A percentile compares a stretch with the other conserved stretches of the same genome.
These are phyloP conservation scores for Acyrthosiphon pisum DNA, from an alignment of 1,140 invertebrate genomes.

Conservation along the genomic window DNA sequence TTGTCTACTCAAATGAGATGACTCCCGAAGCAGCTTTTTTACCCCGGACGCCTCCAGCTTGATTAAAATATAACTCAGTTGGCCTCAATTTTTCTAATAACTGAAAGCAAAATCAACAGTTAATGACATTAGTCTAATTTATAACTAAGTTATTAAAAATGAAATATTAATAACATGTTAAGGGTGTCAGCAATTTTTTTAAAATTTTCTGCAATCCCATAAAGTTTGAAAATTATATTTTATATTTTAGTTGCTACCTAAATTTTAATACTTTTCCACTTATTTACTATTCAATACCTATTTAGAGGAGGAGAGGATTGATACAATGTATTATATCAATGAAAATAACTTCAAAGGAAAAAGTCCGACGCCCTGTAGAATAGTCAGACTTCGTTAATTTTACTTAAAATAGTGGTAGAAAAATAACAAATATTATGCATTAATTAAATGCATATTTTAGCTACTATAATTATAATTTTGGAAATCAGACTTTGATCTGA, in stretches of 20 bases:
- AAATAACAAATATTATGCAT: no score
- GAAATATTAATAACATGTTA: neutral
- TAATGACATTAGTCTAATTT: neutral
- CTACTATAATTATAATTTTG: no score
- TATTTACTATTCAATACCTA: no score
- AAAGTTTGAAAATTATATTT: neutral
- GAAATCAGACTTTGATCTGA: no score
- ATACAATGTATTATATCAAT: no score
- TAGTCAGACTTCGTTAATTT: no score
- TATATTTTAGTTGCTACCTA: neutral
- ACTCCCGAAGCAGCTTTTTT: slow-evolving; percentile 50
- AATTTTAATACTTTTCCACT: neutral
- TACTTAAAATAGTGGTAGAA: no score
- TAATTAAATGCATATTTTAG: no score
- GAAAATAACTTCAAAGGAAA: no score
- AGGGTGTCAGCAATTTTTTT: neutral
- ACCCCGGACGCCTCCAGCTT: slow-evolving; percentile 55
- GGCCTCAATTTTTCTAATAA: slow-evolving; percentile 42
- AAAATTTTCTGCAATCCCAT: neutral
- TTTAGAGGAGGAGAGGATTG: no score
- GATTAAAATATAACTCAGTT: slow-evolving; percentile 49
- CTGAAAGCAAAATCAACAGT: slow-evolving; percentile 16
- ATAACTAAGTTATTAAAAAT: slow-evolving; percentile 6
- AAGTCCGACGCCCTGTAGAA: no score
- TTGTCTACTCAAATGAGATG: slow-evolving; percentile 54